Evolutionary conservation across 1,140 invertebrate species (phyloP), one percentile per base, ranked within the genome.

Genomic region (Gryllus bimaculatus): DNA sequence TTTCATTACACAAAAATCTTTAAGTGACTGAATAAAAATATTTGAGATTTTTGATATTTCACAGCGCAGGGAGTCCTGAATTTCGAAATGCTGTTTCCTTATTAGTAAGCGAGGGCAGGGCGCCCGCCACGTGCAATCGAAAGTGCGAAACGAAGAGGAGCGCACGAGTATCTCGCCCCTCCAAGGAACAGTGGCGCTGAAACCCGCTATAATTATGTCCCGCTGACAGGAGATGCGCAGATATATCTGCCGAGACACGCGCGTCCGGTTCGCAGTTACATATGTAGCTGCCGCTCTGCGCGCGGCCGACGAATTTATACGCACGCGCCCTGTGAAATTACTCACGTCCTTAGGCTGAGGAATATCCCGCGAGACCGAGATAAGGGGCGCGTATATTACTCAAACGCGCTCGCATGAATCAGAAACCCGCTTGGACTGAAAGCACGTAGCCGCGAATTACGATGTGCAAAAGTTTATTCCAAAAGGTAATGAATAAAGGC

Each of bases 151-250:
- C 10, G 54, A 18, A 66, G 54, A 66, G 7, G 54, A 18, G 10
- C 26, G 26, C 26, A 39, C 5, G 26, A 1, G 26, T 1, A 39
- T 39, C 26, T 39, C 26, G 26, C 26, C 26, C 26, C 26, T 39
- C 26, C 26, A 39, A 39, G 54, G 18, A 66, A 18, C 18, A 66
- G 54, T 66, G 54, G 54, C 10, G 54, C 10, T 3, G 54, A 66
- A 66, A 66, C 54, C 54, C 18, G 54, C 54, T 66, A 66, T 66
- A 66, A 66, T 66, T 66, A 66, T 66, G 54, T 66, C 54, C 54
- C 18, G 54, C 54, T 66, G 54, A 66, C 54, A 66, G 54, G 54
- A 66, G 54, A 66, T 66, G 7, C 54, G 54, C 54, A 66, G 54
- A 66, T 66, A 66, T 18, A 66, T 66, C 54, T 13, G 54, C 54